Percentiles rank a stretch among this genome's conserved stretches.
Evolutionary conservation across 2,113 vertebrate genomes (phyloP).

Genomic region (Sylvietta virens): DNA sequence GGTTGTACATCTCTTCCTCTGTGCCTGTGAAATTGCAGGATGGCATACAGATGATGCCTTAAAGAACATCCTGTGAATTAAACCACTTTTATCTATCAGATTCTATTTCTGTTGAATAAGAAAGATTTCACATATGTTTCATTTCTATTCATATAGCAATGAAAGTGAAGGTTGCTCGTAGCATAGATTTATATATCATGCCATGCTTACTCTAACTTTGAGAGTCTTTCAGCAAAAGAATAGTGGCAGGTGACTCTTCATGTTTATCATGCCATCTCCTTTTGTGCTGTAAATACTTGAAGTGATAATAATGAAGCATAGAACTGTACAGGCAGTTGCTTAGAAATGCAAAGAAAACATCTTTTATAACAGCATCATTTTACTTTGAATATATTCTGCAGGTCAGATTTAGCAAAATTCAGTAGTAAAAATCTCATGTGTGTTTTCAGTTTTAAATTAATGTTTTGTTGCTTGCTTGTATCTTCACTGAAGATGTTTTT

Average conservation of each 20-base stretch:
- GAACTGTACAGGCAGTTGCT: not conserved
- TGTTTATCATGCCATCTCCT: not conserved
- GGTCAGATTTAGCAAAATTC: not conserved
- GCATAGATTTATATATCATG: not conserved
- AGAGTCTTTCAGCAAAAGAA: not conserved
- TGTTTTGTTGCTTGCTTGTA: not conserved
- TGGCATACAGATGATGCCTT: not conserved
- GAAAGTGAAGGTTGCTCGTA: not conserved
- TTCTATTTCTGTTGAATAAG: not conserved
- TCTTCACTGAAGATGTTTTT: not conserved
- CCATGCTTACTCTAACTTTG: not conserved
- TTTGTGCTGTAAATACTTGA: not conserved
- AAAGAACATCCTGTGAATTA: not conserved
- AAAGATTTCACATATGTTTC: not conserved
- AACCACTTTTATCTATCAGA: not conserved
- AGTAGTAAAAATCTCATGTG: not conserved
- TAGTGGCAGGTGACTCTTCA: not conserved
- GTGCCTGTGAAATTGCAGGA: not conserved
- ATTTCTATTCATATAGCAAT: not conserved
- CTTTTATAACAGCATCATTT: not conserved
- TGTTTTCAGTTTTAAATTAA: not conserved
- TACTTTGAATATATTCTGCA: not conserved
- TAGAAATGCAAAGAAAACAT: not conserved
- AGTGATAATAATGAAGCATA: not conserved
- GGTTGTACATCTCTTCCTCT: not conserved